These are phyloP conservation scores for Fregetta grallaria DNA, from an alignment of 2,113 vertebrate genomes.

Conservation along the genomic window DNA sequence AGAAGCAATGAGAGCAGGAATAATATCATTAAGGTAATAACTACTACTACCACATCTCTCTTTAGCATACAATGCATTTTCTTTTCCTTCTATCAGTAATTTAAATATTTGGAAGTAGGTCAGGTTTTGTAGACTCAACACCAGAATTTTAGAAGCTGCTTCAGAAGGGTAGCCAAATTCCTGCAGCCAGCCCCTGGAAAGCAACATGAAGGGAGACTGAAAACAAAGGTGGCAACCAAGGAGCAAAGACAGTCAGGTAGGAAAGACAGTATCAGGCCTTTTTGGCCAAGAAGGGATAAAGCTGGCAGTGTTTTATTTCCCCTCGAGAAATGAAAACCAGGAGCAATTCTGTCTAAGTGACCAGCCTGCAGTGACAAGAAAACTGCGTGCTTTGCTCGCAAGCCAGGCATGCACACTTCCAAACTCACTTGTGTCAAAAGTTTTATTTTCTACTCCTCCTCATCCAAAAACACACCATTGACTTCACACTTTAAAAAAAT, in stretches of 20 bases:
- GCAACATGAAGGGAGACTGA: neutral
- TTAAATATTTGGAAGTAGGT: neutral
- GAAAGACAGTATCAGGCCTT: neutral
- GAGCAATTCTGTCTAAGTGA: neutral
- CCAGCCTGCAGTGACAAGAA: neutral
- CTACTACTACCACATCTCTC: neutral
- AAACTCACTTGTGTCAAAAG: neutral
- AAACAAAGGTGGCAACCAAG: neutral
- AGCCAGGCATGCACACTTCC: neutral
- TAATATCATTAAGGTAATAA: neutral
- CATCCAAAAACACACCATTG: neutral
- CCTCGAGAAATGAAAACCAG: neutral
- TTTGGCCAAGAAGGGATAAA: neutral
- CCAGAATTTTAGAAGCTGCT: neutral
- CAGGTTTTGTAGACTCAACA: neutral
- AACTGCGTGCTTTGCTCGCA: fast-evolving
- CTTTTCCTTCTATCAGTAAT: neutral
- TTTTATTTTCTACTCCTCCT: neutral
- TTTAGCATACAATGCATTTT: neutral
- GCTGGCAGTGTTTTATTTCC: neutral
- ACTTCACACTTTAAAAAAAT: neutral
- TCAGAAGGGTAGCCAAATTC: neutral
- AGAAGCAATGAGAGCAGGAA: neutral
- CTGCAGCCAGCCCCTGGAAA: neutral
- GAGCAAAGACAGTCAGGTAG: neutral